Evolutionary conservation across 2,888 invertebrate species (phyloP), one percentile per base, ranked within the genome.

Genomic region (Philereme transversata): DNA sequence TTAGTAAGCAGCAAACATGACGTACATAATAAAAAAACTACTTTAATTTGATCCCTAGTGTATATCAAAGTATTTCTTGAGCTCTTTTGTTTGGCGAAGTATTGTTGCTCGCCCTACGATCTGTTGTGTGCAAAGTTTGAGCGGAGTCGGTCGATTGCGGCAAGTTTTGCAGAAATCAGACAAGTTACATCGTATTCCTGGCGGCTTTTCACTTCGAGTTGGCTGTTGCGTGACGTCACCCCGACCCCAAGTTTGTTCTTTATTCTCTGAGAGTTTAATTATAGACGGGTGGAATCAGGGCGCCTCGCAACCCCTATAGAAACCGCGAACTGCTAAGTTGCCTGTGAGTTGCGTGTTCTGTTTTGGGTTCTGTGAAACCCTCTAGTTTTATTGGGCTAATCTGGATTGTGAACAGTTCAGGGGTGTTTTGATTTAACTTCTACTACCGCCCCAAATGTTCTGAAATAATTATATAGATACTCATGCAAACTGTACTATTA

Each of bases 141-240:
- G 74, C 76, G 74, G 79, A 84, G 82, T 78, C 78, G 78, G 79
- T 77, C 83, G 83, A 86, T 86, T 82, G 84, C 76, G 79, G 78
- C 79, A 85, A 89, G 83, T 87, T 88, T 78, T 69, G 62, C 74
- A 71, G 75, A 79, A 88, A 87, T 86, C 84, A 83, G 82, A 83
- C 86, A 83, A 88, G 84, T 85, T 84, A 85, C 86, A 84, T 82
- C 80, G 82, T 86, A 86, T 82, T 83, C 81, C 79, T 83, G 73
- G 81, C 78, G 83, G 86, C 82, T 86, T 86, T 86, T 84, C 83
- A 81, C 82, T 83, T 79, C 73, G 79, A 85, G 79, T 85, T 84
- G 74, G 77, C 77, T 79, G 79, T 84, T 81, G 84, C 86, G 86
- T 88, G 86, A 87, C 82, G 84, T 77, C 81, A 82, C 82, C 81